Evolutionary conservation across 2,113 vertebrate genomes (phyloP), one percentile per base, ranked within the genome.

Genomic region (Poicephalus gulielmi): DNA sequence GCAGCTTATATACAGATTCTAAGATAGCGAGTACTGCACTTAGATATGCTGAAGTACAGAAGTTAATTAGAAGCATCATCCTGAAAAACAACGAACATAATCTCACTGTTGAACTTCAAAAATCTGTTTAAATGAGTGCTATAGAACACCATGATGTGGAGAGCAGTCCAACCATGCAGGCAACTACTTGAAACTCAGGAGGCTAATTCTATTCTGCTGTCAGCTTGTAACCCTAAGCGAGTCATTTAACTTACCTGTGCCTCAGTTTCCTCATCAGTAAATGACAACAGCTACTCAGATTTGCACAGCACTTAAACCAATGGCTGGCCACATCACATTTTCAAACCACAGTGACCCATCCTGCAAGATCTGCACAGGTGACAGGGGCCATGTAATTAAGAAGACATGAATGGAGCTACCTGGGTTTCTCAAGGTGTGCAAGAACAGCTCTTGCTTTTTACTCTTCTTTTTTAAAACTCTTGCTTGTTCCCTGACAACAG

Each of bases 231-330:
- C 8, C 11, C 28, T 14, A 69, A 53, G 27, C 39, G 43, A 55
- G 30, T 31, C 27, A 46, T 23, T 66, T 67, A 75, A 68, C 7
- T 63, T 59, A 43, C 7, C 75, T 33, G 16, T 67, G 28, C 37
- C 88, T 91, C 64, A 37, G 55, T 82, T 90, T 96, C 60, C 47
- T 80, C 69, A 83, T 24, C 52, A 76, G 46, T 30, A 91, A 92
- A 87, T 24, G 24, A 50, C 24, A 80, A 47, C 2, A 22, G 6
- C 18, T 62, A 22, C 31, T 80, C 27, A 50, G 18, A 43, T 50
- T 35, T 49, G 62, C 66, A 88, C 52, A 86, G 55, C 50, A 67
- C 70, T 73, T 52, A 33, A 16, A 35, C 19, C 49, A 55, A 7
- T 10, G 23, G 20, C 22, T 78, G 43, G 39, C 41, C 43, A 16